These are phyloP conservation scores for Eurois occulta DNA, from an alignment of 2,888 invertebrate genomes.

Conservation along the genomic window DNA sequence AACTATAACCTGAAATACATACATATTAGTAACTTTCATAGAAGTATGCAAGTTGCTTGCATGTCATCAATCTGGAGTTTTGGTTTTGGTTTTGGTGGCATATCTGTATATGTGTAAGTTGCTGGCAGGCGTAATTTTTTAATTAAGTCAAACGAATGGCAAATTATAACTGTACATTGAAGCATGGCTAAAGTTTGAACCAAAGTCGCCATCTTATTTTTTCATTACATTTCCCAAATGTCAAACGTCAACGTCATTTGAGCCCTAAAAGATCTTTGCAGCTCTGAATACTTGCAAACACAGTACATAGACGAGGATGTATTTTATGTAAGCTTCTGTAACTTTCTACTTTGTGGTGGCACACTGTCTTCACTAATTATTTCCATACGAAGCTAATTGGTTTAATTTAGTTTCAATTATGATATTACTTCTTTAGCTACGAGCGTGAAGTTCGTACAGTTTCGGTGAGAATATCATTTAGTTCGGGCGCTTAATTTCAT, in stretches of 20 bases:
- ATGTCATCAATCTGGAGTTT: not conserved
- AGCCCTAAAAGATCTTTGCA: not conserved
- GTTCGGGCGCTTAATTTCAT: constrained; percentile 29
- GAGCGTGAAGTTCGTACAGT: constrained; percentile 34
- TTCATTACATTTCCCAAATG: not conserved
- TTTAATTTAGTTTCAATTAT: constrained; percentile 68
- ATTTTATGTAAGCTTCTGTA: not conserved
- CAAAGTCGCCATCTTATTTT: not conserved
- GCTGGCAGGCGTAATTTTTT: not conserved
- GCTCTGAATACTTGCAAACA: not conserved
- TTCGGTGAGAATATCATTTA: constrained; percentile 39
- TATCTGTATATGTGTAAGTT: not conserved
- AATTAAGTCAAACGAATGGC: not conserved
- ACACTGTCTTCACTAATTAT: constrained; percentile 64
- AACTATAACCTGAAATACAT: not conserved
- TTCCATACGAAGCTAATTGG: constrained; percentile 67
- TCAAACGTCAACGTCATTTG: not conserved
- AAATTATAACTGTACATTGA: not conserved
- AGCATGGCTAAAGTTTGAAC: not conserved
- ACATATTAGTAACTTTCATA: not conserved
- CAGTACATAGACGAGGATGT: not conserved
- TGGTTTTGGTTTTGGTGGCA: not conserved
- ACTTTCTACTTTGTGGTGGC: not conserved
- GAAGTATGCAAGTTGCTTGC: not conserved
- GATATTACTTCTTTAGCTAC: constrained; percentile 58